phyloP scores from a whole-genome alignment of 2,797 vertebrate genomes.

The Lophotriccus pileatus region DNA sequence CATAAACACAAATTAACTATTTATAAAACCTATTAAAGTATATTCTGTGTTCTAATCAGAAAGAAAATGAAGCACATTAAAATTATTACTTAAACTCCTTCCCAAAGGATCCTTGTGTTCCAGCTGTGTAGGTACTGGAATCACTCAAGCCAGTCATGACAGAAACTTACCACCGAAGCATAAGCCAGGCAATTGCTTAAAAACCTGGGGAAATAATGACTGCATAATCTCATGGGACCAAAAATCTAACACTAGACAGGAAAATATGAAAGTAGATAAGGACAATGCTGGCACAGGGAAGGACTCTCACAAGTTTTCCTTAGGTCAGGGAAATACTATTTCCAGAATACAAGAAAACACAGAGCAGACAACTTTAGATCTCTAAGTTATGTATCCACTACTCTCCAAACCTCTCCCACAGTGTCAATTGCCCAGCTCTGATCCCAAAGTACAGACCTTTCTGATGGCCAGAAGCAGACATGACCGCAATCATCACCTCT shows the following conservation, averaged over 20 bases:
- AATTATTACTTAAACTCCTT: constrained; percentile 51
- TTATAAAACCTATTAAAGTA: constrained; percentile 49
- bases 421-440: background rate
- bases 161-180: background rate
- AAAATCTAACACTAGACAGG: background rate
- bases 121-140: constrained; percentile 12
- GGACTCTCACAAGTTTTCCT: background rate
- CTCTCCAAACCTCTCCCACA: background rate
- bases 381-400: background rate
- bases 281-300: background rate
- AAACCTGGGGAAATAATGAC: background rate
- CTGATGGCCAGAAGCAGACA: background rate
- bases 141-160: background rate
- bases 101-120: constrained; percentile 39
- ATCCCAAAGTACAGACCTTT: background rate
- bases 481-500: background rate
- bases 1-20: constrained; percentile 56
- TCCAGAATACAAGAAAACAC: background rate
- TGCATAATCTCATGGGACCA: background rate
- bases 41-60: constrained; percentile 45
- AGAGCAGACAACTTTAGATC: background rate
- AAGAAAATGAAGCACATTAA: constrained; percentile 53
- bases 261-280: background rate
- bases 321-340: background rate
- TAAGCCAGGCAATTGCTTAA: background rate